Conservation (phyloP, 2,797 vertebrate genomes). For the Leuciscus waleckii region DNA sequence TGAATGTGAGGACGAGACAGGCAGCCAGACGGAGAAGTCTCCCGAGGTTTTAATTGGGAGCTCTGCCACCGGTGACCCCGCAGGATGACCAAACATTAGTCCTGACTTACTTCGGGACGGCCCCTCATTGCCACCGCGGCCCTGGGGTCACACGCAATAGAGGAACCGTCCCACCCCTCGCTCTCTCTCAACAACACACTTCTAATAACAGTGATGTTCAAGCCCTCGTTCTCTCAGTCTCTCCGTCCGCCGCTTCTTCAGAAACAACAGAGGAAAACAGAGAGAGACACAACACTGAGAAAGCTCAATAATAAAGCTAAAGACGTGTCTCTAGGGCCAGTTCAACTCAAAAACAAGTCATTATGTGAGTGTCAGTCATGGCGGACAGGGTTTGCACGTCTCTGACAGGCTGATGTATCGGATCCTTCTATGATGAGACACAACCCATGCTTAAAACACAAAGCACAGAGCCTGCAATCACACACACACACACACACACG, state of each 20-base stretch:
- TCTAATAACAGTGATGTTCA: neutral
- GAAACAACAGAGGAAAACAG: neutral
- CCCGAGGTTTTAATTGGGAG: slow-evolving; percentile 14
- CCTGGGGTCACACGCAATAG: slow-evolving; percentile 13
- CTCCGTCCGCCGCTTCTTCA: neutral
- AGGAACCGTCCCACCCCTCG: slow-evolving; percentile 16
- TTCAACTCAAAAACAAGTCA: neutral
- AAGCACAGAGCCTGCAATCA: neutral
- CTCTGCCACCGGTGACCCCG: slow-evolving; percentile 15
- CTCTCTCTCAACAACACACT: neutral
- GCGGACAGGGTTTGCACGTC: neutral
- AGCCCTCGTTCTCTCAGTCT: neutral
- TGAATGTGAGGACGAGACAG: slow-evolving; percentile 50
- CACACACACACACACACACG: no score
- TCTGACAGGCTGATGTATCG: neutral
- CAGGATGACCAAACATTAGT: slow-evolving; percentile 42
- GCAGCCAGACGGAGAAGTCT: slow-evolving; percentile 9
- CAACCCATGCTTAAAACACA: neutral
- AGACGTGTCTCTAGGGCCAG: neutral
- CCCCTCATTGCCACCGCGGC: neutral
- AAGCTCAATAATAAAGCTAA: slow-evolving; percentile 14
- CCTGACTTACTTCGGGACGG: neutral
- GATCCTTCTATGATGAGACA: neutral
- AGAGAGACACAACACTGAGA: neutral
- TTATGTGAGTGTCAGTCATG: neutral